Evolutionary conservation across 2,888 invertebrate species (phyloP), one percentile per base, ranked within the genome.

Genomic region (Dynastes tityus): DNA sequence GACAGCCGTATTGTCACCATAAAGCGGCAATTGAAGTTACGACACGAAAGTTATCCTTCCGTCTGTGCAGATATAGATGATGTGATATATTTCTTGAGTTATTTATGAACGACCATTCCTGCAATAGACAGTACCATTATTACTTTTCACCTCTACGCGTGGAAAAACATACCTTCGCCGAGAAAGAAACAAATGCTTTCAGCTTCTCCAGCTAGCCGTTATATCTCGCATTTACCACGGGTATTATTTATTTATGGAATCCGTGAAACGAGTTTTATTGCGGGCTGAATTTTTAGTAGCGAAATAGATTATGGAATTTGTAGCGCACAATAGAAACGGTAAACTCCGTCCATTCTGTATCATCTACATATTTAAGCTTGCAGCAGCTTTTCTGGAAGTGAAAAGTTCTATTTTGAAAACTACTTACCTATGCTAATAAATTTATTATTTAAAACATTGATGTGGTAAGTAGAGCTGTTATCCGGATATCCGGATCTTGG

Each of bases 81-180:
- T 22, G 22, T 8, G 55, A 58, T 22, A 58, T 58, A 58, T 58
- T 58, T 58, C 55, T 22, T 22, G 55, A 27, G 55, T 58, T 58
- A 58, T 58, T 58, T 58, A 58, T 58, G 55, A 58, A 58, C 55
- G 55, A 58, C 22, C 22, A 22, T 58, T 58, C 8, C 55, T 58
- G 55, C 22, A 58, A 22, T 58, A 58, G 55, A 58, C 55, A 58
- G 55, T 58, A 6, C 22, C 55, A 58, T 58, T 58, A 58, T 58
- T 58, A 58, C 6, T 58, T 58, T 58, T 22, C 55, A 58, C 55
- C 55, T 58, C 55, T 22, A 22, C n/a, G 55, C 55, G 22, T 2
- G 6, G 22, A 22, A 58, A 22, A 58, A 22, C 5, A 58, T 58
- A 58, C 22, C 55, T 22, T 6, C 1, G 22, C 55, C 22, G 22